These are phyloP conservation scores for Marronus borbonicus DNA, from an alignment of 2,888 invertebrate genomes.

Conservation along the genomic window DNA sequence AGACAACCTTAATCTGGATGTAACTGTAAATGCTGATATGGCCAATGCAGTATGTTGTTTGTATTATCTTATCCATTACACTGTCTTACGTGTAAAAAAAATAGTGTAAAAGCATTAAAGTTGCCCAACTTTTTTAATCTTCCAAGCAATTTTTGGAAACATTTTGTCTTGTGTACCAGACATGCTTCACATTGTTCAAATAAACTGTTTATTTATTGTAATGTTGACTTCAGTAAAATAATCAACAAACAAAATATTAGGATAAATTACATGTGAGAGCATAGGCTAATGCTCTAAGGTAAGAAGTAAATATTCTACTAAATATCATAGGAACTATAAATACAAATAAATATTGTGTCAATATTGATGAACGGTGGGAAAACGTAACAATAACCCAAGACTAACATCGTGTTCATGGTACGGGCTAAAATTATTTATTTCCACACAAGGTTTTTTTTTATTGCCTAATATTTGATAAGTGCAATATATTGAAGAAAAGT, in stretches of 20 bases:
- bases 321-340: conserved; percentile 27
- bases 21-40: too few species aligned
- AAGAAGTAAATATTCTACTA: conserved; percentile 38
- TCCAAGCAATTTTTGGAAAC: not conserved
- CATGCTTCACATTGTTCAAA: conserved; percentile 17
- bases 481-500: not conserved
- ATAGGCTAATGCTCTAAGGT: not conserved
- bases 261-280: conserved; percentile 9
- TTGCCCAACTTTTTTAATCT: not conserved
- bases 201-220: conserved; percentile 30
- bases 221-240: conserved; percentile 15
- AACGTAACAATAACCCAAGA: conserved; percentile 17
- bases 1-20: too few species aligned
- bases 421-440: conserved; percentile 25
- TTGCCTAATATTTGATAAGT: conserved; percentile 1
- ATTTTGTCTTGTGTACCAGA: not conserved
- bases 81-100: not conserved
- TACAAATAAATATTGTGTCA: conserved; percentile 19
- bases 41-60: too few species aligned
- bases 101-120: not conserved
- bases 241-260: conserved; percentile 18
- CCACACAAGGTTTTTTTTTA: conserved; percentile 15
- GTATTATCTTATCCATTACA: too few species aligned
- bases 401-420: conserved; percentile 11
- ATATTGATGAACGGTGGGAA: conserved; percentile 36